phyloP scores from a whole-genome alignment of 64 coral and sea anemone species.

The Stichodactyla mertensii region DNA sequence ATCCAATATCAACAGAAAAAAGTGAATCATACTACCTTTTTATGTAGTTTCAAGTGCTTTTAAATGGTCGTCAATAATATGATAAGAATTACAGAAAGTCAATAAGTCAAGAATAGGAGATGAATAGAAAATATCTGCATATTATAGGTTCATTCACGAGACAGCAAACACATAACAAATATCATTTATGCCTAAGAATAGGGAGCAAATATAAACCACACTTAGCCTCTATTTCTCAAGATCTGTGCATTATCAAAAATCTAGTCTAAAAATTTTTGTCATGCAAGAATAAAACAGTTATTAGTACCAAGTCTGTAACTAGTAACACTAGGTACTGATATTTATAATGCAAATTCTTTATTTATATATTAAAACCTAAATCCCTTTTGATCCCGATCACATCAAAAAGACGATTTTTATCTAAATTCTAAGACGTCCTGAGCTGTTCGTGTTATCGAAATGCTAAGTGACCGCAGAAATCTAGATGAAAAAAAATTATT shows the following conservation, averaged over 20 bases:
- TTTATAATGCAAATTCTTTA: not conserved
- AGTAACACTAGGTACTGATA: not conserved
- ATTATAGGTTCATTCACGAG: not conserved
- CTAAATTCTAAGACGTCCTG: not conserved
- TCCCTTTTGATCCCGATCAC: not conserved
- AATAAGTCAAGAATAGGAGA: not conserved
- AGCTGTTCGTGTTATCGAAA: not conserved
- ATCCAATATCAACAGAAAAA: not conserved
- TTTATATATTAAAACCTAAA: not conserved
- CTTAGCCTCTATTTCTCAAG: no score
- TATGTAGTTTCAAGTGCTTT: slow-evolving; percentile 3
- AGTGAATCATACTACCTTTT: not conserved
- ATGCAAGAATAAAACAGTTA: not conserved
- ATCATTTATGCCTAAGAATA: no score
- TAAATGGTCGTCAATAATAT: not conserved
- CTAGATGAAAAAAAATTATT: not conserved
- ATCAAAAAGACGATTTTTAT: not conserved
- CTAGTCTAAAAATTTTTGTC: no score
- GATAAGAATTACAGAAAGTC: not conserved
- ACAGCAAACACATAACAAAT: not conserved
- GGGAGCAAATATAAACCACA: no score
- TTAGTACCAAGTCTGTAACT: not conserved
- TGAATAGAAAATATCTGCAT: not conserved
- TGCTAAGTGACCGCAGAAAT: slow-evolving; percentile 4
- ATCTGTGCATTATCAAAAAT: no score